These are phyloP conservation scores for Meandrusa payeni DNA, from an alignment of 2,888 invertebrate species.

Conservation along the genomic window DNA sequence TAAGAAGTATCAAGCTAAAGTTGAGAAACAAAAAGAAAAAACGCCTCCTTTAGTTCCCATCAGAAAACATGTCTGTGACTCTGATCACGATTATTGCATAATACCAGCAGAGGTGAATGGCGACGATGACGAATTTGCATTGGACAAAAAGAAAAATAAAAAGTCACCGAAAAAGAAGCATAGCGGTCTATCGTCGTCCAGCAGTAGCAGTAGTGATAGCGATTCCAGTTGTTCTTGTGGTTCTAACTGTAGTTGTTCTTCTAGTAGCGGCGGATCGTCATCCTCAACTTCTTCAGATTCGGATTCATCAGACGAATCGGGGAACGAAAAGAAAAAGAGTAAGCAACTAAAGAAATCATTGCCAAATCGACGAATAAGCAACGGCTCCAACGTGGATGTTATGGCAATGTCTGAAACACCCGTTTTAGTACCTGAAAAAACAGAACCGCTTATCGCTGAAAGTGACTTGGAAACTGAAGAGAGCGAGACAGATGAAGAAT, in stretches of 20 bases:
- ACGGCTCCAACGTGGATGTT: slow-evolving; percentile 78
- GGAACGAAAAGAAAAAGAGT: slow-evolving; percentile 65
- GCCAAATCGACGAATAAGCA: slow-evolving; percentile 60
- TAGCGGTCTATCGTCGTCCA: slow-evolving; percentile 83
- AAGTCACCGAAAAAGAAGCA: slow-evolving; percentile 73
- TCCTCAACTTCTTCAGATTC: slow-evolving; percentile 82
- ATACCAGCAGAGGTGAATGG: slow-evolving; percentile 70
- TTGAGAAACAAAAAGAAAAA: slow-evolving; percentile 79
- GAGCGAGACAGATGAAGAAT: slow-evolving; percentile 93
- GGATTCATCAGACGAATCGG: slow-evolving; percentile 67
- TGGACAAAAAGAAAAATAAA: slow-evolving; percentile 72
- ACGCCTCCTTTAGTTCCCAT: slow-evolving; percentile 70
- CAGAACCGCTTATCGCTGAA: slow-evolving; percentile 85
- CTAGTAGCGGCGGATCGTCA: slow-evolving; percentile 85
- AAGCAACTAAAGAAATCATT: slow-evolving; percentile 61
- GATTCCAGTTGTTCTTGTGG: slow-evolving; percentile 90
- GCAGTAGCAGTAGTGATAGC: slow-evolving; percentile 88
- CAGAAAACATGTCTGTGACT: slow-evolving; percentile 80
- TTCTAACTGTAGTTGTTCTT: slow-evolving; percentile 91
- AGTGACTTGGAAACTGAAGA: slow-evolving; percentile 92
- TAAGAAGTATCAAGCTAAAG: slow-evolving; percentile 86
- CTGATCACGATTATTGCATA: slow-evolving; percentile 89
- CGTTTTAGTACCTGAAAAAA: slow-evolving; percentile 66
- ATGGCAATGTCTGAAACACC: slow-evolving; percentile 75
- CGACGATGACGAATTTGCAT: slow-evolving; percentile 62